phyloP scores from a whole-genome alignment of 2,797 vertebrate species.

The Lerista edwardsae region DNA sequence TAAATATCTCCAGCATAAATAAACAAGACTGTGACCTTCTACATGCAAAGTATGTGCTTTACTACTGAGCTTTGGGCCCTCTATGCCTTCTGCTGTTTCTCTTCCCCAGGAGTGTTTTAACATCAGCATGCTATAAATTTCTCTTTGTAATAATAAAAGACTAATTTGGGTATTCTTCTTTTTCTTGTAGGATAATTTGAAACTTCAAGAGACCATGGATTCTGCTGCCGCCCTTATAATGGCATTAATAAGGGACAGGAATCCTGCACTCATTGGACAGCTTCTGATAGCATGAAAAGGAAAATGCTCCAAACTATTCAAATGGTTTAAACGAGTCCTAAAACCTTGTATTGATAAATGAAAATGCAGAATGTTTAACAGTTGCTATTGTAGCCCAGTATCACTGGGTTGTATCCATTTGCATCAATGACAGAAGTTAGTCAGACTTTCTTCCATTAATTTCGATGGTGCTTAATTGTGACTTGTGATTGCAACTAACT shows the following conservation, averaged over 20 bases:
- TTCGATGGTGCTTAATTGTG: no score
- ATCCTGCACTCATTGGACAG: constrained; percentile 73
- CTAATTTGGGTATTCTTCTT: fast-evolving
- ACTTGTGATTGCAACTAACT: no score
- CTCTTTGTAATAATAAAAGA: neutral
- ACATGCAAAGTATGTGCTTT: neutral
- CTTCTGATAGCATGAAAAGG: constrained; percentile 73
- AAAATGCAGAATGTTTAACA: neutral
- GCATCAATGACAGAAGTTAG: no score
- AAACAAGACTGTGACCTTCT: no score
- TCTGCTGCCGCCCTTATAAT: constrained; percentile 73
- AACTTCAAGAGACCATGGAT: constrained; percentile 71
- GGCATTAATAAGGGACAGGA: constrained; percentile 79
- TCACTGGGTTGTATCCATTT: no score
- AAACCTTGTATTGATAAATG: neutral
- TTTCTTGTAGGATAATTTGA: constrained; percentile 65
- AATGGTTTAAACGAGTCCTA: neutral
- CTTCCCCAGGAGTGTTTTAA: neutral
- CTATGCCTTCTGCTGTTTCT: neutral
- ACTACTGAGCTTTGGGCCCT: neutral
- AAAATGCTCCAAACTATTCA: neutral
- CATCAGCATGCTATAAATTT: neutral
- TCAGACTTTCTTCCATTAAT: no score
- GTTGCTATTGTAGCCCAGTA: neutral
- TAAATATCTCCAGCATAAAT: no score